These are phyloP conservation scores for Lagopus leucura DNA, from an alignment of 2,113 vertebrate species.

Conservation along the genomic window DNA sequence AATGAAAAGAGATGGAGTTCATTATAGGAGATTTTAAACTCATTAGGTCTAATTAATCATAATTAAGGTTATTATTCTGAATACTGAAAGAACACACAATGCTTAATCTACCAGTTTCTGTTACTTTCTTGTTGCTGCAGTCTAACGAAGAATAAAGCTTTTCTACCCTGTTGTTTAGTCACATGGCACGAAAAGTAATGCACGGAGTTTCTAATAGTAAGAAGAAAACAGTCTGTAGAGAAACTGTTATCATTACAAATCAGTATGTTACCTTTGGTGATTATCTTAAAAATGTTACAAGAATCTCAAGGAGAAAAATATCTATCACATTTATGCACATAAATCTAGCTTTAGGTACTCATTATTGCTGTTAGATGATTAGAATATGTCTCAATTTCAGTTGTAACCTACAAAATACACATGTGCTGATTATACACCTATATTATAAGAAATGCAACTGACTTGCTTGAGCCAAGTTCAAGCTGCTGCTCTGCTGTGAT, in stretches of 20 bases:
- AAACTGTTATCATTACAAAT: not conserved
- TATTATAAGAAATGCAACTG: not conserved
- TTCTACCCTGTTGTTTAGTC: not conserved
- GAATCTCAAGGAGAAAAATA: not conserved
- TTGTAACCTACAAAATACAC: no score
- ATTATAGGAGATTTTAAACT: conserved; percentile 3
- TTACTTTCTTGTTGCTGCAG: not conserved
- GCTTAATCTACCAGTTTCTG: not conserved
- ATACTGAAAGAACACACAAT: not conserved
- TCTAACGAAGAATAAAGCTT: not conserved
- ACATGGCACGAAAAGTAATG: not conserved
- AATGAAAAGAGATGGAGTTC: conserved; percentile 4
- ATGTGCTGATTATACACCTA: not conserved
- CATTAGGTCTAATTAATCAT: not conserved
- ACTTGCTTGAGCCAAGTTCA: not conserved
- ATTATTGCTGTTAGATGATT: no score
- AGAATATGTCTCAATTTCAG: not conserved
- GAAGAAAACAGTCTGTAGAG: not conserved
- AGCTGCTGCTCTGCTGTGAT: not conserved
- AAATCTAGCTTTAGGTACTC: not conserved
- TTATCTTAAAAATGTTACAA: conserved; percentile 7
- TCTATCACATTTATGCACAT: not conserved
- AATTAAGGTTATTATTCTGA: not conserved
- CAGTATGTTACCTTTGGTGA: not conserved
- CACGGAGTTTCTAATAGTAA: not conserved